Conservation (phyloP, 2,888 invertebrate species). For the Deilephila elpenor region DNA sequence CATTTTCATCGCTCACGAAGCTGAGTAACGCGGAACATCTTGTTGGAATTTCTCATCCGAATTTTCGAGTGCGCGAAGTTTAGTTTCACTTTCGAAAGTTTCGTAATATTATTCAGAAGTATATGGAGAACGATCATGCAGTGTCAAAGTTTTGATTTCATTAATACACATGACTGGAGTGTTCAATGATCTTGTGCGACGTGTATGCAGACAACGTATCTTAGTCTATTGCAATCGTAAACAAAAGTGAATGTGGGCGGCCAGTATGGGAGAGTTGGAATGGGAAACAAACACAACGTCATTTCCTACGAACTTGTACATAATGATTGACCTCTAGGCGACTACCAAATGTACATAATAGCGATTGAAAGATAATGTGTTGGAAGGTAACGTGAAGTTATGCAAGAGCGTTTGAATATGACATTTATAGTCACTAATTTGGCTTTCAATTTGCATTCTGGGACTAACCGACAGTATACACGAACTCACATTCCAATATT, state of each 20-base stretch:
- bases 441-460: slow-evolving; percentile 9
- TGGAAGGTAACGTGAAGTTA: slow-evolving; percentile 14
- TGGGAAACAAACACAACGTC: slow-evolving; percentile 61
- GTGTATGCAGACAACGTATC: not conserved
- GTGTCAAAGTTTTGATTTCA: slow-evolving; percentile 17
- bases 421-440: not conserved
- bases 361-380: slow-evolving; percentile 37
- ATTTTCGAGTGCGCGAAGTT: slow-evolving; percentile 28
- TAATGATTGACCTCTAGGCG: slow-evolving; percentile 54
- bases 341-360: slow-evolving; percentile 41
- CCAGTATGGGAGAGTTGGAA: slow-evolving; percentile 62
- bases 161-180: slow-evolving; percentile 1
- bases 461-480: not conserved
- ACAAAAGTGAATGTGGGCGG: slow-evolving; percentile 81
- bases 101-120: slow-evolving; percentile 47
- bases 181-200: not conserved
- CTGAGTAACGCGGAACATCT: not conserved
- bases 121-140: slow-evolving; percentile 50
- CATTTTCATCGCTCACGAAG: not conserved
- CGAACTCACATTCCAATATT: not conserved
- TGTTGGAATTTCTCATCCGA: not conserved
- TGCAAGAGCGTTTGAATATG: slow-evolving; percentile 10
- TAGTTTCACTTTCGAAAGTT: slow-evolving; percentile 71
- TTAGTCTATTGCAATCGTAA: slow-evolving; percentile 53
- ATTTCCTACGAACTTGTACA: slow-evolving; percentile 52